Evolutionary conservation across 2,797 vertebrate genomes (phyloP), one percentile per base, ranked within the genome.

Genomic region (Eospalax fontanierii): DNA sequence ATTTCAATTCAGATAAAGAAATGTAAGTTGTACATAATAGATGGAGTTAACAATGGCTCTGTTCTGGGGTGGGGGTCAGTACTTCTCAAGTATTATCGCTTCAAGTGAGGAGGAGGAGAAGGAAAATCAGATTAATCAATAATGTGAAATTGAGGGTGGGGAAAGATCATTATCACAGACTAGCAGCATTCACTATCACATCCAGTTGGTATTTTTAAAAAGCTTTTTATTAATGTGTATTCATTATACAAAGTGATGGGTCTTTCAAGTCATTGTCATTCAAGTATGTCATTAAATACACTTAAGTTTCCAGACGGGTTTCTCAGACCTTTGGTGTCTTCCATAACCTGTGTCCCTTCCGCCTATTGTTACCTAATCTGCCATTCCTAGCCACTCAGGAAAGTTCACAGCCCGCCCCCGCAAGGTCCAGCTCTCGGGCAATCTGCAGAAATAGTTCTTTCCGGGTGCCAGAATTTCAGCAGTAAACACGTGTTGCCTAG

Each of bases 391-490:
- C 28, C 87, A 2, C 57, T 2, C 90, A 16, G 95, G 87, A 46
- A 21, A 81, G 73, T 59, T 80, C 71, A 81, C 4, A 28, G 24
- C 28, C 24, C 16, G 2, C 4, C 33, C 3, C 75, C 68, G 84
- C 57, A 7, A 30, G 26, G 54, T n/a, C 35, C 84, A 59, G 21
- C 57, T 35, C 80, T 71, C 84, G 84, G 1, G 59, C 70, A 81
- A n/a, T 57, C 89, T 43, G 96, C 95, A 74, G 94, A 96, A 35
- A 68, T 63, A 10, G 89, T 59, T 81, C n/a, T 86, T 30, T 84
- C 10, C 16, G 21, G 6, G 54, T 73, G 80, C 28, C 50, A 38
- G 18, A 68, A 61, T 88, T 90, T 94, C 68, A 61, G 38, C 24
- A 63, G 86, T 35, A 81, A 82, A 70, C 33, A 87, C 30, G 38